A percentile compares a stretch with the other conserved stretches of the same genome.
Evolutionary conservation across 2,113 vertebrate genomes (phyloP).

Genomic region (Turdus rufiventris): DNA sequence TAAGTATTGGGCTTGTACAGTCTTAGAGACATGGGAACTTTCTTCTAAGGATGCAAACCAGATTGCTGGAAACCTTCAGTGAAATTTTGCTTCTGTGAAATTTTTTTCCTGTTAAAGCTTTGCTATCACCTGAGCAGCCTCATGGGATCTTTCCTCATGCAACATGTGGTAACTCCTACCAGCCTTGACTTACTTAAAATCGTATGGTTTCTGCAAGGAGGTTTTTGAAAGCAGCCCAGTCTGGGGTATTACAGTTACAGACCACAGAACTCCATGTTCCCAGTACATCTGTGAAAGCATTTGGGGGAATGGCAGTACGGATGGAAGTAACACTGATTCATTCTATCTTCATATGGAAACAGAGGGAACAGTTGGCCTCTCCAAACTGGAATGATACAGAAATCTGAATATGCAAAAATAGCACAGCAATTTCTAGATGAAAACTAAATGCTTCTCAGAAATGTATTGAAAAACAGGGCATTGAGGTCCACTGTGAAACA

Average conservation of each 20-base stretch:
- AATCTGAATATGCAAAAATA: conserved; percentile 43
- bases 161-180: background rate
- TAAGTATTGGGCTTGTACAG: background rate
- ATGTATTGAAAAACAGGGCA: background rate
- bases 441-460: background rate
- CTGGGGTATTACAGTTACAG: background rate
- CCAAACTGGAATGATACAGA: conserved; percentile 31
- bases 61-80: background rate
- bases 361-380: conserved; percentile 57
- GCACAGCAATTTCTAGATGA: conserved; percentile 14
- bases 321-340: conserved; percentile 56
- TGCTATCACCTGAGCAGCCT: background rate
- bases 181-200: background rate
- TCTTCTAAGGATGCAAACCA: background rate
- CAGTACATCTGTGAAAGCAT: conserved; percentile 53
- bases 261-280: conserved; percentile 39
- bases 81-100: background rate
- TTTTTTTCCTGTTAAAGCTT: background rate
- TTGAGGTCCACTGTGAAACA: background rate
- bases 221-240: background rate
- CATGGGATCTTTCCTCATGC: background rate
- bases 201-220: background rate
- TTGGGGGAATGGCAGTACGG: conserved; percentile 6
- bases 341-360: conserved; percentile 35
- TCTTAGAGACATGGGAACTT: background rate